A percentile compares a stretch with the other conserved stretches of the same genome.
Conservation (phyloP, 2,888 invertebrate genomes). For the Clusia tigrina region DNA sequence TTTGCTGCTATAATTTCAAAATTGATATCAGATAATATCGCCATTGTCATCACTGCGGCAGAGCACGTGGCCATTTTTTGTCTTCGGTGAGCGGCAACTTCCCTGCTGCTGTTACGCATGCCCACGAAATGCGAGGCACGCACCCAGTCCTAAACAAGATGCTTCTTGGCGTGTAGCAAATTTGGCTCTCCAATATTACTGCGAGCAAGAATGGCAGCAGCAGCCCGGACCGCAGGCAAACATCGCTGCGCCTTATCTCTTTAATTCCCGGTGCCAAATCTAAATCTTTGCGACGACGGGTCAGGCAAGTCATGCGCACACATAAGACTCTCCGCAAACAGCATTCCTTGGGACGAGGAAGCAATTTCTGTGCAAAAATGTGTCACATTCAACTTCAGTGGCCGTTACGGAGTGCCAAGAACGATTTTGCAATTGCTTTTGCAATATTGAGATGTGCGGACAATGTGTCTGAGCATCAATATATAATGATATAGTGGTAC, state of each 20-base stretch:
- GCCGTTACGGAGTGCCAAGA: neutral
- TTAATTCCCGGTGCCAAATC: slow-evolving; percentile 10
- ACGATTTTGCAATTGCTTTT: neutral
- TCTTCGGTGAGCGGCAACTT: too few species aligned
- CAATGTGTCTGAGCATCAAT: too few species aligned
- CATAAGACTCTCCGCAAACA: neutral
- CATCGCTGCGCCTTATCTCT: neutral
- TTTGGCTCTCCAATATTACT: neutral
- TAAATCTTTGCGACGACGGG: neutral
- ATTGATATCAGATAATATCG: too few species aligned
- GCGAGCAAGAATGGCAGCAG: neutral
- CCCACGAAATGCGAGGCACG: too few species aligned
- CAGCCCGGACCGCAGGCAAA: too few species aligned
- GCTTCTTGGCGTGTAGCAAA: slow-evolving; percentile 3
- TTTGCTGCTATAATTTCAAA: too few species aligned
- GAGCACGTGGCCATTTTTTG: too few species aligned
- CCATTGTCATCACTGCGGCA: too few species aligned
- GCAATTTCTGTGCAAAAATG: slow-evolving; percentile 1
- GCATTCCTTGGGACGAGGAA: neutral
- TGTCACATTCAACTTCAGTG: slow-evolving; percentile 2
- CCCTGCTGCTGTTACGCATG: too few species aligned
- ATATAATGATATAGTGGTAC: too few species aligned
- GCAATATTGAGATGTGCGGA: neutral
- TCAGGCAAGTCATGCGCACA: neutral
- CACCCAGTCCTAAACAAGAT: too few species aligned